A percentile compares a stretch with the other conserved stretches of the same genome.
Conservation (phyloP, 2,113 vertebrate species). For the Notothenia rossii region DNA sequence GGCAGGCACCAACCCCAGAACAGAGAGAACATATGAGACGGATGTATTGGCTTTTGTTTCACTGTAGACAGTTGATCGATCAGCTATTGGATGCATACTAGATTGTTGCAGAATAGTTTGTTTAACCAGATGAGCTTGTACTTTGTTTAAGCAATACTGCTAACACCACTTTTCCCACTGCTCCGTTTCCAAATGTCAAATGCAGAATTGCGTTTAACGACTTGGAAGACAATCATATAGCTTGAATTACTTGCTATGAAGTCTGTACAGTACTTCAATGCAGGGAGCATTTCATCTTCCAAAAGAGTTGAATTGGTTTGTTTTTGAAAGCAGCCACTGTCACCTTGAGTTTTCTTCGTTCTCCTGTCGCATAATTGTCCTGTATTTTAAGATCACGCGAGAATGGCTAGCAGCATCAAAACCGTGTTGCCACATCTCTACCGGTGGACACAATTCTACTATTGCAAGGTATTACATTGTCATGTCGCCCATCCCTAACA, state of each 20-base stretch:
- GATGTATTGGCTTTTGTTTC: neutral
- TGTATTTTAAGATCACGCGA: too few relatives aligned
- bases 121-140: too few relatives aligned
- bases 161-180: conserved; percentile 32
- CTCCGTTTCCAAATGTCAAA: conserved; percentile 51
- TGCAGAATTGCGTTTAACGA: conserved; percentile 60
- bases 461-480: too few relatives aligned
- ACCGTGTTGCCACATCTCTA: too few relatives aligned
- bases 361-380: neutral
- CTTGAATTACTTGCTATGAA: conserved; percentile 65
- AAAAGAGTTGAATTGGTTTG: conserved; percentile 50
- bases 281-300: conserved; percentile 33
- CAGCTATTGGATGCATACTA: neutral
- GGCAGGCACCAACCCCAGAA: conserved; percentile 15
- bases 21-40: neutral
- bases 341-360: conserved; percentile 41
- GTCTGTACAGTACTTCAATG: conserved; percentile 35
- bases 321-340: conserved; percentile 35
- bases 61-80: neutral
- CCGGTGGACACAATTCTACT: too few relatives aligned
- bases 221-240: conserved; percentile 49
- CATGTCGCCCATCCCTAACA: too few relatives aligned
- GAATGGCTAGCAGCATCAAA: too few relatives aligned
- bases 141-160: conserved; percentile 14
- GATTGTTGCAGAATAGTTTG: neutral